phyloP scores from a whole-genome alignment of 2,888 invertebrate species.

The Heteromurus nitidus region DNA sequence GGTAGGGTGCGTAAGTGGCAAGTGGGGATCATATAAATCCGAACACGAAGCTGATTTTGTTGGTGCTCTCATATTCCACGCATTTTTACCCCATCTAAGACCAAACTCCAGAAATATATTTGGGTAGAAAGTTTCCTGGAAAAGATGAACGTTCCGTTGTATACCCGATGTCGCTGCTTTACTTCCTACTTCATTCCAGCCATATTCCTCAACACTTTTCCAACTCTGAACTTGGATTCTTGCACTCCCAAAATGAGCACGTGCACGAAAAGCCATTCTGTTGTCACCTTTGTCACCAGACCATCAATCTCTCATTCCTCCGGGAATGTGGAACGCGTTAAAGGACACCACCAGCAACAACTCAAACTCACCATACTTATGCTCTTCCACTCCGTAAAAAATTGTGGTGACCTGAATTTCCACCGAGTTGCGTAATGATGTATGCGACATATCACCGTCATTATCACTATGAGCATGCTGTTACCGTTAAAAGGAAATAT shows the following conservation, averaged over 20 bases:
- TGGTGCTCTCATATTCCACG: not conserved
- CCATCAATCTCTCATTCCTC: constrained; percentile 32
- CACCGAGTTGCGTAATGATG: too few species aligned
- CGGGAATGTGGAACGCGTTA: constrained; percentile 23
- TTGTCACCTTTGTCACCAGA: constrained; percentile 19
- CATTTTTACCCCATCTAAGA: not conserved
- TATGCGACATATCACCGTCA: too few species aligned
- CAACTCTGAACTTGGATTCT: too few species aligned
- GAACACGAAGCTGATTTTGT: not conserved
- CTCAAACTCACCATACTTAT: too few species aligned
- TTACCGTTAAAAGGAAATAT: too few species aligned
- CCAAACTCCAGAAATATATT: not conserved
- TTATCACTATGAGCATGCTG: too few species aligned
- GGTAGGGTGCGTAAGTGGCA: not conserved
- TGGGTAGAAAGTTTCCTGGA: not conserved
- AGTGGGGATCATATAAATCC: too few species aligned
- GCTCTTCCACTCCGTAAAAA: constrained; percentile 6
- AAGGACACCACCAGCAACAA: too few species aligned
- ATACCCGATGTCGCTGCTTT: not conserved
- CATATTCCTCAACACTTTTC: too few species aligned
- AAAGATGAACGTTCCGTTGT: not conserved
- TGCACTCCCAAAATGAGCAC: too few species aligned
- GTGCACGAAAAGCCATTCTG: not conserved
- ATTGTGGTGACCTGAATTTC: constrained; percentile 42
- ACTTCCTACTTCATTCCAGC: too few species aligned